Evolutionary conservation across 2,888 invertebrate species (phyloP), one percentile per base, ranked within the genome.

Genomic region (Pyrrhia umbra): DNA sequence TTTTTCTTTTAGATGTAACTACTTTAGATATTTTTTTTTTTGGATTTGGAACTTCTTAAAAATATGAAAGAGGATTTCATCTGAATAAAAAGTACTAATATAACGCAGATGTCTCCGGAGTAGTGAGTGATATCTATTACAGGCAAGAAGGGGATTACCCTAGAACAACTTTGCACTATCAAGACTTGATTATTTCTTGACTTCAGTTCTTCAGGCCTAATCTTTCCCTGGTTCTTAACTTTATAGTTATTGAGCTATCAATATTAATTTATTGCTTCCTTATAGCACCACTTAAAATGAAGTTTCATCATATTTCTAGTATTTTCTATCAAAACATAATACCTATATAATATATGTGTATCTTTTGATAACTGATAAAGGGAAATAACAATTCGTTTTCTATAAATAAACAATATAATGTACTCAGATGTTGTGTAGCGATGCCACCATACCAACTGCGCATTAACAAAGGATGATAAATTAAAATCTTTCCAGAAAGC

Each of bases 381-480:
- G 47, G 55, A 43, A 51, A 56, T 69, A 43, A 34, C 52, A 18
- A 42, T 34, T 68, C 43, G 25, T 54, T 67, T 27, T 8, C 6
- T 23, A 8, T 43, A 66, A 49, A 42, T 16, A 47, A 34, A 46
- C 10, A 49, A 23, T 9, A 51, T 25, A 16, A 2, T 30, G 13
- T 30, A 13, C 3, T 30, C 20, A 50, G 1, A 13, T 34, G 21
- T 54, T 27, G 45, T 37, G 56, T 57, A 55, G 37, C 30, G 25
- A 54, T 30, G 15, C 15, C 16, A 20, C 39, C 18, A 20, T 56
- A 60, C 34, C 4, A 15, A 16, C 16, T 49, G 15, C 16, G 20
- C 52, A 18, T 59, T 6, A 65, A 68, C 64, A 70, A 79, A 66
- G 45, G 54, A 56, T 49, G 27, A 61, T 70, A 60, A 68, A 75